Conservation (phyloP, 2,888 invertebrate genomes). For the Busseola fusca region DNA sequence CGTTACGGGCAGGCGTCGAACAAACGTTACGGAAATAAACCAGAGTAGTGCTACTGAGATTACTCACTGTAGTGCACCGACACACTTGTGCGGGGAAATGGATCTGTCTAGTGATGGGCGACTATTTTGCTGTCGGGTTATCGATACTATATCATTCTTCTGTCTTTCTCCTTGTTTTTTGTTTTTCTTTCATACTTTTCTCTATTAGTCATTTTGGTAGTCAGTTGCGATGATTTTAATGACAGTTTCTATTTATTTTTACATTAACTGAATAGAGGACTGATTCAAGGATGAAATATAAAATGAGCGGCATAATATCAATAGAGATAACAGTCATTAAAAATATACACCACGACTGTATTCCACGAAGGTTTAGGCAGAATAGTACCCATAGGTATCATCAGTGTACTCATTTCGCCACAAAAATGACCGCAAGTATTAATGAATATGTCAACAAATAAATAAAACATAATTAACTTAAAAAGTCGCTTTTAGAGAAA, state of each 20-base stretch:
- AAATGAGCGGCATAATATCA: background rate
- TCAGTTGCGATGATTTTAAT: background rate
- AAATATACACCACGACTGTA: background rate
- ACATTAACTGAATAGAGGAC: background rate
- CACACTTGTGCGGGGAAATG: constrained; percentile 73
- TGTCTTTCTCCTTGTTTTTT: background rate
- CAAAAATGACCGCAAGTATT: background rate
- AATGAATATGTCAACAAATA: background rate
- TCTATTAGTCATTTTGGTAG: background rate
- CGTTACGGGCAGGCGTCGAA: constrained; percentile 41
- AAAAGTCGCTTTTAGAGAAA: background rate
- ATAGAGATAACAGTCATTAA: background rate
- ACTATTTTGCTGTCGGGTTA: background rate
- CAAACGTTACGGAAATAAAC: constrained; percentile 63
- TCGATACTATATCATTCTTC: constrained; percentile 42
- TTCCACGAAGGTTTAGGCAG: background rate
- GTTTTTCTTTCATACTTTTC: background rate
- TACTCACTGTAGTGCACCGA: constrained; percentile 84
- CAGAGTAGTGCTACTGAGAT: constrained; percentile 81
- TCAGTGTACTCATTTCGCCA: background rate
- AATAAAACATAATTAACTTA: background rate
- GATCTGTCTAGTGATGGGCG: constrained; percentile 22
- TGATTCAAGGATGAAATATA: background rate
- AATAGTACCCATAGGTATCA: background rate
- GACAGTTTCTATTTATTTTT: background rate